These are phyloP conservation scores for Phataginus tricuspis DNA, from an alignment of 2,797 vertebrate species.

Conservation along the genomic window DNA sequence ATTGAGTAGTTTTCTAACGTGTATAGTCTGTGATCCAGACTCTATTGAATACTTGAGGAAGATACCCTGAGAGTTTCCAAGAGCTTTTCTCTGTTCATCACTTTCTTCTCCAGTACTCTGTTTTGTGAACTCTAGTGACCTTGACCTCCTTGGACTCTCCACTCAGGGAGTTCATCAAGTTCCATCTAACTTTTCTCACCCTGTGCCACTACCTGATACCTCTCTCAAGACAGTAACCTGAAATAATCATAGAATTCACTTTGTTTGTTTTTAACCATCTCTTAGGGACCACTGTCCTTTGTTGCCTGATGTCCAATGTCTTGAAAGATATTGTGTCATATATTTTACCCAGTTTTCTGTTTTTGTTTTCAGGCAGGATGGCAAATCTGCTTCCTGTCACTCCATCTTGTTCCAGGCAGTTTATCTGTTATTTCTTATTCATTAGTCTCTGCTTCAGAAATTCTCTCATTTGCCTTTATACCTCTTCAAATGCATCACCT, in stretches of 20 bases:
- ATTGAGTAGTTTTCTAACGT: background rate
- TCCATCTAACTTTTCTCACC: background rate
- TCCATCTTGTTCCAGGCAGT: background rate
- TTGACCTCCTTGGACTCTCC: background rate
- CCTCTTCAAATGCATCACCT: background rate
- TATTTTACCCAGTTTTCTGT: background rate
- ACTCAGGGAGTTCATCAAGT: background rate
- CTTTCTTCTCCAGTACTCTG: background rate
- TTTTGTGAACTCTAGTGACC: background rate
- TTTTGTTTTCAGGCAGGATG: background rate
- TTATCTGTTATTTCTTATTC: background rate
- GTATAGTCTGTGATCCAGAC: background rate
- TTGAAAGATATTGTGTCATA: background rate
- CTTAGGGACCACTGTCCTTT: background rate
- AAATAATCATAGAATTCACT: background rate
- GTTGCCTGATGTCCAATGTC: background rate
- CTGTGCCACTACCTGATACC: background rate
- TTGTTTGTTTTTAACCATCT: background rate
- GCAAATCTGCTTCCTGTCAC: background rate
- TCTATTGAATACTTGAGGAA: background rate
- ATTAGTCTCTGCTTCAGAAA: background rate
- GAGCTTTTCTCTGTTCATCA: background rate
- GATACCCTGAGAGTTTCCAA: background rate
- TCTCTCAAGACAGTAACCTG: background rate
- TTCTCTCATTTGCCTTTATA: slow-evolving; percentile 30